Conservation (phyloP, 2,113 vertebrate species). For the Herpailurus yagouaroundi region DNA sequence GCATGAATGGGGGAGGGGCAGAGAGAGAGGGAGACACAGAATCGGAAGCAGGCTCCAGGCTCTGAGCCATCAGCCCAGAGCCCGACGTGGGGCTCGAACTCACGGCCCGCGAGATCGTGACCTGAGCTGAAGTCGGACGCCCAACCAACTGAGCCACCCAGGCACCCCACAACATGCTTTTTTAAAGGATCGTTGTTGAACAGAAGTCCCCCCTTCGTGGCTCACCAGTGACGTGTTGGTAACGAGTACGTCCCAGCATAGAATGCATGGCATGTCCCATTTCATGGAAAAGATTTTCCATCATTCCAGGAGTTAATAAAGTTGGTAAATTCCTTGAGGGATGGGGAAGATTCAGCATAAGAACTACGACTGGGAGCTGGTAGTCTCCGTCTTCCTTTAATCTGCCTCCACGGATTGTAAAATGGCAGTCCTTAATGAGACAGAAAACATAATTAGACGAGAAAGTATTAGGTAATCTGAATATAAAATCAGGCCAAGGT, state of each 20-base stretch:
- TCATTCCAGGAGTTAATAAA: constrained; percentile 94
- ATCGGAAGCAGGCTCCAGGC: no score
- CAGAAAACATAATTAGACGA: not conserved
- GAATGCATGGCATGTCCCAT: constrained; percentile 99
- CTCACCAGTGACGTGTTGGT: constrained; percentile 97
- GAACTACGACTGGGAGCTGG: constrained; percentile 96
- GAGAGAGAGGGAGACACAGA: no score
- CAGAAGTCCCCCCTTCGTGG: not conserved
- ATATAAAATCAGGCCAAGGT: not conserved
- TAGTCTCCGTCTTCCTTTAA: constrained; percentile 90
- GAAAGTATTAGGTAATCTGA: not conserved
- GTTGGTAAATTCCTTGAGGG: constrained; percentile 88
- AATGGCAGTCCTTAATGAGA: constrained; percentile 94
- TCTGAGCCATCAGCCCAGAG: no score
- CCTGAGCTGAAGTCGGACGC: no score
- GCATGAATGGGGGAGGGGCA: no score
- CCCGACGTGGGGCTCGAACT: no score
- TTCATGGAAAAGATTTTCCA: constrained; percentile 99
- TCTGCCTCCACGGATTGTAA: constrained; percentile 97
- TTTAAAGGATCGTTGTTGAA: not conserved
- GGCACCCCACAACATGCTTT: not conserved
- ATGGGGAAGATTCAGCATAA: constrained; percentile 95
- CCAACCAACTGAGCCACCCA: no score
- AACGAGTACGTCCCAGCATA: constrained; percentile 96
- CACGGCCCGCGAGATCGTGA: no score